Conservation (phyloP, 1,140 invertebrate genomes). For the Phthorimaea operculella region DNA sequence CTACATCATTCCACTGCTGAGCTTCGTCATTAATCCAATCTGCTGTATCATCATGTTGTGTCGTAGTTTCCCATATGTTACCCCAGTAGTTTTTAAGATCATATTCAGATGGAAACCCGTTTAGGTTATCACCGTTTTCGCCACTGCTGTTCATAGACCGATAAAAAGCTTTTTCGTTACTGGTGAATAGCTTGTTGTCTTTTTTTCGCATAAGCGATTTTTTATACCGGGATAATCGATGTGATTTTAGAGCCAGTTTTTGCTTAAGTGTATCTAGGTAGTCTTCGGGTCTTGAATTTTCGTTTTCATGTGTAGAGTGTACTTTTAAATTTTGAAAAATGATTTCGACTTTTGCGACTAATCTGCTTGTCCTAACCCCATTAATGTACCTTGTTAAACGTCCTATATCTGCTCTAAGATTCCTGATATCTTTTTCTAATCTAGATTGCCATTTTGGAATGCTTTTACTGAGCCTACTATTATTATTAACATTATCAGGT, state of each 20-base stretch:
- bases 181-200: constrained; percentile 10
- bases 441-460: background rate
- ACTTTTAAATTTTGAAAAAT: too few species aligned
- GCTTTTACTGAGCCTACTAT: background rate
- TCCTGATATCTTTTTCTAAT: background rate
- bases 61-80: too few species aligned
- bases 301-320: constrained; percentile 9
- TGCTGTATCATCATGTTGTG: too few species aligned
- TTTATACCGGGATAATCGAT: constrained; percentile 14
- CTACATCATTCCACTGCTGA: too few species aligned
- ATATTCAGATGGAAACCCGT: background rate
- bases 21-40: too few species aligned
- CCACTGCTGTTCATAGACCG: constrained; percentile 1
- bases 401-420: constrained; percentile 1
- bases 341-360: constrained; percentile 6
- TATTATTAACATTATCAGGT: background rate
- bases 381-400: constrained; percentile 6
- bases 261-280: constrained; percentile 18
- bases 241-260: constrained; percentile 15
- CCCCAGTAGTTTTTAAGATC: too few species aligned
- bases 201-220: constrained; percentile 13
- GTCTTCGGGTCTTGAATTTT: constrained; percentile 13
- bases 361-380: constrained; percentile 10
- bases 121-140: background rate
- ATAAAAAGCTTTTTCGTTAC: constrained; percentile 13